Evolutionary conservation across 1,140 invertebrate genomes (phyloP).

Genomic region (Bombus superbus): DNA sequence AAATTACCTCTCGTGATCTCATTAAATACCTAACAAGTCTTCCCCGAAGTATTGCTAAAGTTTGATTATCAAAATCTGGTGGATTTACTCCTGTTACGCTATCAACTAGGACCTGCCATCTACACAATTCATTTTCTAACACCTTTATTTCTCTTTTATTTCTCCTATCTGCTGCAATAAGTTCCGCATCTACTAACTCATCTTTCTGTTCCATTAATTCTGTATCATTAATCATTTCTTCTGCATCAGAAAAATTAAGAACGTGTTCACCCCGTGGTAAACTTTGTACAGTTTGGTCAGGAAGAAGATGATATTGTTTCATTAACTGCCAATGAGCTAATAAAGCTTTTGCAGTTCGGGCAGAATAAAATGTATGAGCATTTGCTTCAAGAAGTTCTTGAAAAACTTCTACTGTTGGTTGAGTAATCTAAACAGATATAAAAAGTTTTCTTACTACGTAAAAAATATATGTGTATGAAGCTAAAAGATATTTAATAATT

Average conservation of each 20-base stretch:
- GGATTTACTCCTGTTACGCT: constrained; percentile 91
- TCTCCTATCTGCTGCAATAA: constrained; percentile 87
- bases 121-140: constrained; percentile 93
- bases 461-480: not conserved
- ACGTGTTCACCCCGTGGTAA: constrained; percentile 87
- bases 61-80: constrained; percentile 94
- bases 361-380: constrained; percentile 92
- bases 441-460: constrained; percentile 2
- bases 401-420: constrained; percentile 90
- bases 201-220: constrained; percentile 91
- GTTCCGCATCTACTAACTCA: constrained; percentile 88
- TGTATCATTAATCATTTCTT: constrained; percentile 93
- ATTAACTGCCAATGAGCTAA: constrained; percentile 95
- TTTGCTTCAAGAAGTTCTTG: constrained; percentile 94
- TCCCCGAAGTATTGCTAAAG: constrained; percentile 95
- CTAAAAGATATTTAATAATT: not conserved
- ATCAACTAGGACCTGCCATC: constrained; percentile 97
- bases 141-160: constrained; percentile 93
- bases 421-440: constrained; percentile 80
- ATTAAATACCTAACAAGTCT: constrained; percentile 96
- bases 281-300: constrained; percentile 92
- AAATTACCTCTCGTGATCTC: constrained; percentile 93
- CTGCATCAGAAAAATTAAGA: constrained; percentile 95
- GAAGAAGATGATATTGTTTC: constrained; percentile 96
- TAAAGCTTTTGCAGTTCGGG: constrained; percentile 93